These are phyloP conservation scores for Champsocephalus gunnari DNA, from an alignment of 2,797 vertebrate species.

Conservation along the genomic window DNA sequence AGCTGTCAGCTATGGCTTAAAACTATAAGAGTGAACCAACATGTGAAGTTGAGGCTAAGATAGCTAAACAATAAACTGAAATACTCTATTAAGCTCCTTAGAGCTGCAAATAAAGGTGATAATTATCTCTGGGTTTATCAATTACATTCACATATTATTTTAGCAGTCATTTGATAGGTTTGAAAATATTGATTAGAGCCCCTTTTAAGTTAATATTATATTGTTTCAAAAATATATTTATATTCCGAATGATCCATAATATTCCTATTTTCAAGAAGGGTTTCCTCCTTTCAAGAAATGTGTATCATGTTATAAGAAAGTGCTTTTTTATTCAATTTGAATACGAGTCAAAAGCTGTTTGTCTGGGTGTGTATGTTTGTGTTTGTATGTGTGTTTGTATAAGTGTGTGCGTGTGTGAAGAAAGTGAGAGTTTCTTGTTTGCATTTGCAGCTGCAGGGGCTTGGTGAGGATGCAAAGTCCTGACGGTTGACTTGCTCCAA, in stretches of 20 bases:
- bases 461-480: slow-evolving; percentile 85
- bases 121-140: too few species aligned
- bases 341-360: slow-evolving; percentile 9
- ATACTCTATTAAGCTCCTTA: too few species aligned
- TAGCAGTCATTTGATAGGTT: not conserved
- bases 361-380: slow-evolving; percentile 13
- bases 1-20: too few species aligned
- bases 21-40: too few species aligned
- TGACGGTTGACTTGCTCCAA: slow-evolving; percentile 85
- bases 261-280: not conserved
- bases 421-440: slow-evolving; percentile 75
- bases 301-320: not conserved
- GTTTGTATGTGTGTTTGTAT: slow-evolving; percentile 12
- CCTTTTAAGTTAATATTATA: not conserved
- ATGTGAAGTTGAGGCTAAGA: too few species aligned
- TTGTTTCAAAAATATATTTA: not conserved
- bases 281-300: not conserved
- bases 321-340: not conserved
- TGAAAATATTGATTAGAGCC: not conserved
- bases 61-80: too few species aligned
- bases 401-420: slow-evolving; percentile 41
- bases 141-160: too few species aligned
- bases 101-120: too few species aligned
- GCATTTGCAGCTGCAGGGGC: slow-evolving; percentile 81
- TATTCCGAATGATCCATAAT: not conserved